Evolutionary conservation across 2,888 invertebrate genomes (phyloP).

Genomic region (Leuctra nigra): DNA sequence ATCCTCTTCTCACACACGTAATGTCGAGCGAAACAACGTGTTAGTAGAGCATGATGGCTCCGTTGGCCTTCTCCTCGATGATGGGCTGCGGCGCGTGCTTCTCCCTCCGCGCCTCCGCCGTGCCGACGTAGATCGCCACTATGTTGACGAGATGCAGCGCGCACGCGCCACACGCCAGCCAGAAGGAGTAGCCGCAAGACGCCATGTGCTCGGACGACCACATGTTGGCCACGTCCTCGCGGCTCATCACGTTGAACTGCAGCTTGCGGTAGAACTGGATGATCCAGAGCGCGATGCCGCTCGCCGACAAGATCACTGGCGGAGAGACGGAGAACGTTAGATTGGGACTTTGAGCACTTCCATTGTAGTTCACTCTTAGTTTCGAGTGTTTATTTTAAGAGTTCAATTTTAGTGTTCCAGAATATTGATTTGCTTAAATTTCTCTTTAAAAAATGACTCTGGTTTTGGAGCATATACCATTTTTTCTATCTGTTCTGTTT

Average conservation of each 20-base stretch:
- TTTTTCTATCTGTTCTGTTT: too few species aligned
- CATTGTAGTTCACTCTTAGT: too few species aligned
- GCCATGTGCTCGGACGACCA: conserved; percentile 82
- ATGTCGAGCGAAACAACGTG: too few species aligned
- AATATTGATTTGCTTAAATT: too few species aligned
- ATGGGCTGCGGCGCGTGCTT: conserved; percentile 60
- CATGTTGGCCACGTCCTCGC: conserved; percentile 67
- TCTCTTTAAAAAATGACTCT: too few species aligned
- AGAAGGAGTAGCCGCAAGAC: conserved; percentile 81
- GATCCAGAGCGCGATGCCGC: conserved; percentile 74
- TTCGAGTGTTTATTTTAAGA: too few species aligned
- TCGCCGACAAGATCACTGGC: too few species aligned
- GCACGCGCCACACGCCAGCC: conserved; percentile 67
- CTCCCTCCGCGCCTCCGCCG: conserved; percentile 56
- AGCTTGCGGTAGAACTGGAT: conserved; percentile 76
- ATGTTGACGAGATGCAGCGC: conserved; percentile 65
- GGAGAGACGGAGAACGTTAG: too few species aligned
- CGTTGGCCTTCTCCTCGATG: conserved; percentile 70
- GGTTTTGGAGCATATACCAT: too few species aligned
- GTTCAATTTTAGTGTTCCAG: too few species aligned
- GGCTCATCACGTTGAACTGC: conserved; percentile 73
- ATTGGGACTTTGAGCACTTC: too few species aligned
- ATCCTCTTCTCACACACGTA: too few species aligned
- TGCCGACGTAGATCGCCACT: conserved; percentile 64
- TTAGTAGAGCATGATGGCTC: conserved; percentile 78